A percentile compares a stretch with the other conserved stretches of the same genome.
phyloP scores from a whole-genome alignment of 2,797 vertebrate species.

The Esox lucius region DNA sequence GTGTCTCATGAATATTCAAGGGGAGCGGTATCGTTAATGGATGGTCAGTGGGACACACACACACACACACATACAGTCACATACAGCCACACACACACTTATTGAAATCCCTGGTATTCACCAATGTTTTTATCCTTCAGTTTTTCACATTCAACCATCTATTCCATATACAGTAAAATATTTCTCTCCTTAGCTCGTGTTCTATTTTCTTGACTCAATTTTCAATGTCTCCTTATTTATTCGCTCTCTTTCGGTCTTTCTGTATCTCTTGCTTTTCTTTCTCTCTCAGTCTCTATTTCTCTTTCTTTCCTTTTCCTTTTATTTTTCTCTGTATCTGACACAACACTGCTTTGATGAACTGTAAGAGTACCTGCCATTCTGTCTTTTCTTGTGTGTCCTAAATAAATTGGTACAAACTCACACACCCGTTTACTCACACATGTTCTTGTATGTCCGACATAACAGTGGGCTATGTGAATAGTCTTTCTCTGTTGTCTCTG shows the following conservation, averaged over 20 bases:
- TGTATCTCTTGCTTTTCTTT: constrained; percentile 1
- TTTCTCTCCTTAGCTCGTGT: constrained; percentile 29
- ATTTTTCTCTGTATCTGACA: constrained; percentile 2
- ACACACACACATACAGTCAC: constrained; percentile 7
- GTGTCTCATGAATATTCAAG: constrained; percentile 60
- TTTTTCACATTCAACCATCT: no score
- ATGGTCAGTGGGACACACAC: constrained; percentile 33
- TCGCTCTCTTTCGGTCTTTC: constrained; percentile 15
- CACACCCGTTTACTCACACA: not conserved
- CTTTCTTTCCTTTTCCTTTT: not conserved
- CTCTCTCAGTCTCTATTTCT: not conserved
- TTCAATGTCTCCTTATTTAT: constrained; percentile 9
- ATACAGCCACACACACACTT: constrained; percentile 7
- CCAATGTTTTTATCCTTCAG: no score
- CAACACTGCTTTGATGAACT: not conserved
- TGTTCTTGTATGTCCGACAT: not conserved
- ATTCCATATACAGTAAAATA: no score
- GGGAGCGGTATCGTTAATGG: constrained; percentile 39
- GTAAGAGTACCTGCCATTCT: constrained; percentile 6
- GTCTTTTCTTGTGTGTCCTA: not conserved
- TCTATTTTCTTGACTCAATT: constrained; percentile 23
- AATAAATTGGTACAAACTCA: not conserved
- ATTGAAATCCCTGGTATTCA: constrained; percentile 1
- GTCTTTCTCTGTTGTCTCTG: not conserved
- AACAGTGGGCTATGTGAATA: not conserved